phyloP scores from a whole-genome alignment of 2,797 vertebrate species.

The Hyperoplus immaculatus region DNA sequence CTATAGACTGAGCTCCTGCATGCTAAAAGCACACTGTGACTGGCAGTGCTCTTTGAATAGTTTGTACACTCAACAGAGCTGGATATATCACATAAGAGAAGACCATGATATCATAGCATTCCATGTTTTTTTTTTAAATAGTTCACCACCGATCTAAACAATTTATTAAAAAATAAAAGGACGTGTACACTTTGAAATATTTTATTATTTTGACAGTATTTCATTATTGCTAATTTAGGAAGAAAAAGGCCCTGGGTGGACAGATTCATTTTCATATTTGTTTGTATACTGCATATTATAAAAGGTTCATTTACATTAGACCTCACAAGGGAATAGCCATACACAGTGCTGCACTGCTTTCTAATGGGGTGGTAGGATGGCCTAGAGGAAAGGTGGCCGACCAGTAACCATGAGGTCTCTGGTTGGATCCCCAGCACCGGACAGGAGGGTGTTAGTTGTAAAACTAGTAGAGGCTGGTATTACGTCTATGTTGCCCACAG shows the following conservation, averaged over 20 bases:
- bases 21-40: background rate
- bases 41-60: background rate
- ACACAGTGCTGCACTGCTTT: background rate
- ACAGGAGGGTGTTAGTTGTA: too few species aligned
- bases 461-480: too few species aligned
- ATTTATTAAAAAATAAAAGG: background rate
- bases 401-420: too few species aligned
- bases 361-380: background rate
- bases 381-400: too few species aligned
- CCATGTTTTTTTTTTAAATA: too few species aligned
- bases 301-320: background rate
- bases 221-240: background rate
- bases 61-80: background rate
- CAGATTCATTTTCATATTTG: background rate
- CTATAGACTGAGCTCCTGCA: background rate
- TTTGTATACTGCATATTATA: background rate
- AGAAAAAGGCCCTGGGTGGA: background rate
- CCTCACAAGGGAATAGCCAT: background rate
- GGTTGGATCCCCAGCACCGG: too few species aligned
- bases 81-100: background rate
- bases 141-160: background rate
- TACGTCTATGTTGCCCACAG: too few species aligned
- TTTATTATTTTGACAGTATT: background rate
- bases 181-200: background rate
- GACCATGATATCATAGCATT: too few species aligned